Evolutionary conservation across 2,113 vertebrate genomes (phyloP).

Genomic region (Petrocephalus zakoni): DNA sequence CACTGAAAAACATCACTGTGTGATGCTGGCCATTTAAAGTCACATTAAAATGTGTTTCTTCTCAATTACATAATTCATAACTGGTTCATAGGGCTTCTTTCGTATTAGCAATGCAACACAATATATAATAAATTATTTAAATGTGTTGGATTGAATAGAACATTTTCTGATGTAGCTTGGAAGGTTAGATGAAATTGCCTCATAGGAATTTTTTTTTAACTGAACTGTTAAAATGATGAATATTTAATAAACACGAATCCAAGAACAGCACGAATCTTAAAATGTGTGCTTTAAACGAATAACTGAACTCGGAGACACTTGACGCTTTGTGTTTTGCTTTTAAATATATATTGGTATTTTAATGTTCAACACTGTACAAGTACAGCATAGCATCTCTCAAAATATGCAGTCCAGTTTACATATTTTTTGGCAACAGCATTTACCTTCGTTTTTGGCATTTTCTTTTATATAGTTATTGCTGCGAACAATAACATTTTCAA

Average conservation of each 20-base stretch:
- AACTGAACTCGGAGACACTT: not conserved
- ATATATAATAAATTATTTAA: not conserved
- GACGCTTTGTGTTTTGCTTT: not conserved
- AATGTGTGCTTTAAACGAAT: not conserved
- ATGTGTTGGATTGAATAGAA: not conserved
- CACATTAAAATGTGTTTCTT: not conserved
- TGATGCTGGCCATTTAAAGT: not conserved
- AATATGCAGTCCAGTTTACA: not conserved
- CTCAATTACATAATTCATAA: not conserved
- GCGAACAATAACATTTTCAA: not conserved
- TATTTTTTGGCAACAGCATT: not conserved
- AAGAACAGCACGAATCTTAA: not conserved
- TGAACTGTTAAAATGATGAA: not conserved
- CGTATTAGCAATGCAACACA: not conserved
- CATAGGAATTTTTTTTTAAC: not conserved
- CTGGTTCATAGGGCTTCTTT: not conserved
- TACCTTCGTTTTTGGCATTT: not conserved
- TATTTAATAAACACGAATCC: not conserved
- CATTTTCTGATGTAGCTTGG: not conserved
- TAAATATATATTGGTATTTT: not conserved
- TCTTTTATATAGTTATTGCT: not conserved
- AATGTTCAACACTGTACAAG: not conserved
- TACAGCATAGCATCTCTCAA: not conserved
- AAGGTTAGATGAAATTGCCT: not conserved
- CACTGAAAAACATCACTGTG: not conserved